Base-by-base conservation (phyloP, 2,888 invertebrate species). In the Drosophila tripunctata region DNA sequence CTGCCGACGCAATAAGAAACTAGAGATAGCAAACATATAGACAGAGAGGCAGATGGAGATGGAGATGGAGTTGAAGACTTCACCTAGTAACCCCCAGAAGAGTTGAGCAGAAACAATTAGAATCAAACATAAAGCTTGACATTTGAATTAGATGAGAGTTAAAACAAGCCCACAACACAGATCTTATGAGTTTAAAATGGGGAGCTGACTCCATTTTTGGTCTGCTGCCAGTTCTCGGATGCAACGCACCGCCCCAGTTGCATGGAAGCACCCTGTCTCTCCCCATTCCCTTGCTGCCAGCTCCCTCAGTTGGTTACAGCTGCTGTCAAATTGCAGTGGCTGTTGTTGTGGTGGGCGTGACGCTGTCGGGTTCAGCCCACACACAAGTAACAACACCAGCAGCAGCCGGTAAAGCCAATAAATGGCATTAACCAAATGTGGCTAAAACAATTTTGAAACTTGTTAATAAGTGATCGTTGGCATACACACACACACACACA, bases 371-470 rank as follows among this genome's bases (percentile, higher is more conserved):
- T 52, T 22, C 50, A 57, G 62, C 62, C 84, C 83, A 70, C 48
- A 73, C 38, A 74, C 45, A 62, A 19, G 54, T 60, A 65, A 45
- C 70, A 74, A 67, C 83, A 83, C 67, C 71, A 41, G 67, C 71
- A 41, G 67, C 76, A 71, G 70, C 60, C 45, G 19, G 61, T 56
- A 64, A 58, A 69, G 72, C 85, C 81, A 82, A 87, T 75, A 87
- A 87, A 84, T 84, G 78, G 81, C 81, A 87, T 80, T 88, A 86
- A 72, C 84, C 84, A 83, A 88, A 86, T 88, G 84, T 71, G 84
- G 84, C 67, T 80, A 86, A 88, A 78, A 84, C 84, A 74, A 69
- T 85, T 82, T 87, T 72, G 65, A 70, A 82, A 85, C 87, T 83
- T 83, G 83, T 85, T 78, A 78, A 87, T 81, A 83, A 87, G 67